Conservation (phyloP, 2,888 invertebrate species). For the Ommatoiulus sabulosus region DNA sequence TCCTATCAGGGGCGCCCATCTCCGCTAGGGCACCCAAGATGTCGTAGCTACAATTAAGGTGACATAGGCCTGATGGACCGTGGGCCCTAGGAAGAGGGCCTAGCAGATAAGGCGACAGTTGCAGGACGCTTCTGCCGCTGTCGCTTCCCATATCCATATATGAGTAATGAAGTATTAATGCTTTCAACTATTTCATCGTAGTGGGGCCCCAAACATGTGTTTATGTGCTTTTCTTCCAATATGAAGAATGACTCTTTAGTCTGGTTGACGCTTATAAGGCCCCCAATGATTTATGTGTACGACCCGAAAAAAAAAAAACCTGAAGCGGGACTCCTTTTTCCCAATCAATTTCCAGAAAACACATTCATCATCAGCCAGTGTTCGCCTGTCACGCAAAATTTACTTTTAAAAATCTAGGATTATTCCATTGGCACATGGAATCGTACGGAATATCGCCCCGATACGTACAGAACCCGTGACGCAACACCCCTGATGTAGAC, state of each 20-base stretch:
- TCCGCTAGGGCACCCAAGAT: too few species aligned
- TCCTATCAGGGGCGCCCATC: too few species aligned
- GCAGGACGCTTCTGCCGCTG: conserved; percentile 5
- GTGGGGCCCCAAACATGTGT: conserved; percentile 31
- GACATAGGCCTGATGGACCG: not conserved
- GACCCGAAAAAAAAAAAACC: conserved; percentile 47
- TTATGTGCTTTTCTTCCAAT: conserved; percentile 50
- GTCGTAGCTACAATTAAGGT: not conserved
- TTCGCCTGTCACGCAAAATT: conserved; percentile 61
- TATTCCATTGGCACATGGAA: conserved; percentile 58
- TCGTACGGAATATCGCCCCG: not conserved
- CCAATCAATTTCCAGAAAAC: conserved; percentile 61
- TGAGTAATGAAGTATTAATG: conserved; percentile 61
- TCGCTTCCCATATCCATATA: conserved; percentile 24
- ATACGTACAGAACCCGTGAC: not conserved
- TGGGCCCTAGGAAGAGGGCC: not conserved
- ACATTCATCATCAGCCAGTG: conserved; percentile 60
- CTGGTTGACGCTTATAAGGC: conserved; percentile 60
- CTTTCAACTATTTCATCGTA: conserved; percentile 60
- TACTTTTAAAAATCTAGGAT: conserved; percentile 61
- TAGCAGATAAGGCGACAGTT: not conserved
- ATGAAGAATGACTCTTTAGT: conserved; percentile 60
- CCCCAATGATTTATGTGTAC: conserved; percentile 60
- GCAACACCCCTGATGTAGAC: not conserved
- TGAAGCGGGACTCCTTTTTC: conserved; percentile 49